Evolutionary conservation across 2,797 vertebrate genomes (phyloP).

Genomic region (Cossypha polioptera): DNA sequence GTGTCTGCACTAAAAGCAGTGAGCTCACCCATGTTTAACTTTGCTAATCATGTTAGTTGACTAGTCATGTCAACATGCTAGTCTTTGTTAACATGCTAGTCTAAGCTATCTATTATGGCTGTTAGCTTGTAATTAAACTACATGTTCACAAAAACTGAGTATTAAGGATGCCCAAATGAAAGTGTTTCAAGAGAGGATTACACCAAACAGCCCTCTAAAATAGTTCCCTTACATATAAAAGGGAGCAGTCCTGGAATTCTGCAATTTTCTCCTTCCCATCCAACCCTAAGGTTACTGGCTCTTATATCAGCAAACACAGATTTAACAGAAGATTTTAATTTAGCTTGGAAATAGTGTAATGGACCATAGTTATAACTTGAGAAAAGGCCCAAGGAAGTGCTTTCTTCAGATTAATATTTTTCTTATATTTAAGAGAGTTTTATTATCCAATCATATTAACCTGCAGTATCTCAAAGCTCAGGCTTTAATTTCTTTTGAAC

Average conservation of each 20-base stretch:
- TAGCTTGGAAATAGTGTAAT: background rate
- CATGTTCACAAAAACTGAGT: background rate
- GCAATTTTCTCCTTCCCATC: background rate
- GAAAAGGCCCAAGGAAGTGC: background rate
- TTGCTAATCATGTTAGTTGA: background rate
- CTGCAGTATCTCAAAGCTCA: background rate
- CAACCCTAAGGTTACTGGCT: background rate
- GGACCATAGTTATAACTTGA: background rate
- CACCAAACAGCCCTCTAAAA: background rate
- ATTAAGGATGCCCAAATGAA: background rate
- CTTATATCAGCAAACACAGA: background rate
- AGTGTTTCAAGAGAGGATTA: background rate
- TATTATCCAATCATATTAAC: constrained; percentile 2
- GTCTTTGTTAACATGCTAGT: too few species aligned
- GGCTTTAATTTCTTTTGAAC: constrained; percentile 41
- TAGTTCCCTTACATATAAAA: background rate
- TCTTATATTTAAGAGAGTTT: background rate
- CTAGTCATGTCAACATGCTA: too few species aligned
- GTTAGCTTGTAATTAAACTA: background rate
- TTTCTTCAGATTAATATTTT: background rate
- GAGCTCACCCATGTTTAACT: background rate
- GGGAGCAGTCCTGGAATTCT: background rate
- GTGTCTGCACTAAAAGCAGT: background rate
- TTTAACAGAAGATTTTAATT: background rate
- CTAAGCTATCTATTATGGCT: background rate